Evolutionary conservation across 2,797 vertebrate species (phyloP).

Genomic region (Poeciliopsis gracilis): DNA sequence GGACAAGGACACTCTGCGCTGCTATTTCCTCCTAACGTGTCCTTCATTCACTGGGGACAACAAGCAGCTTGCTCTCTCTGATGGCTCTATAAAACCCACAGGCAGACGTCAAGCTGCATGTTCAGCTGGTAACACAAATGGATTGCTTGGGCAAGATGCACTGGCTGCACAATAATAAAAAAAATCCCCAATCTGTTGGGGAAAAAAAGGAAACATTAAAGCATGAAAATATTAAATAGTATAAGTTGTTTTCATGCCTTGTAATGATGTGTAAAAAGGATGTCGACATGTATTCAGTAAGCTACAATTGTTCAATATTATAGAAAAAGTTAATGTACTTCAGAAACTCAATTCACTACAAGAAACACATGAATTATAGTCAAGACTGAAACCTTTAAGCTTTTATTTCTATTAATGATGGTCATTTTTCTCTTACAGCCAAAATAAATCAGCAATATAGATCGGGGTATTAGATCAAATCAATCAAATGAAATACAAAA

Average conservation of each 20-base stretch:
- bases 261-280: background rate
- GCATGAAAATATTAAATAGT: background rate
- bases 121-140: background rate
- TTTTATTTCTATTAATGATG: background rate
- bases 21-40: slow-evolving; percentile 30
- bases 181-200: background rate
- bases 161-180: slow-evolving; percentile 6
- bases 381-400: background rate
- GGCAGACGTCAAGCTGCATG: slow-evolving; percentile 2
- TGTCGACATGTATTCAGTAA: background rate
- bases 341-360: background rate
- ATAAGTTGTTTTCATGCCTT: background rate
- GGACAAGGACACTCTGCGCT: slow-evolving; percentile 60
- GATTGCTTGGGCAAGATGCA: slow-evolving; percentile 7
- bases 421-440: background rate
- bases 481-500: background rate
- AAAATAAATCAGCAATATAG: background rate
- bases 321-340: background rate
- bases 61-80: slow-evolving; percentile 36
- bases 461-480: background rate
- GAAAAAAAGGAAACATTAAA: background rate
- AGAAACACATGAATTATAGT: background rate
- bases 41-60: slow-evolving; percentile 38
- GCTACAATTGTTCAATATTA: background rate
- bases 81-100: slow-evolving; percentile 18